Percentiles rank a stretch among this genome's conserved stretches.
phyloP scores from a whole-genome alignment of 2,113 vertebrate genomes.

The Talpa occidentalis region DNA sequence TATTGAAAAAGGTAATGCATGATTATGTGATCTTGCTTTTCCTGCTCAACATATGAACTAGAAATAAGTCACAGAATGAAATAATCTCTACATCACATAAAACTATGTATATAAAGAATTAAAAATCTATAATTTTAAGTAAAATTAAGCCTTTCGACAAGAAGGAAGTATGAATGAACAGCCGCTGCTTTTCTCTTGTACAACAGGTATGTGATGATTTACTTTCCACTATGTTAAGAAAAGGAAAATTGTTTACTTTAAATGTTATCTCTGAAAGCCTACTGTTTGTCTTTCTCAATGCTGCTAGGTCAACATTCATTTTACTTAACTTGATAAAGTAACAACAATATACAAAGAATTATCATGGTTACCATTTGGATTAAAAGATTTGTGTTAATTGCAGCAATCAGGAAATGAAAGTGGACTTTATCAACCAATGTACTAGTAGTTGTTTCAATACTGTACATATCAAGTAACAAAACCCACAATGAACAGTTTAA shows the following conservation, averaged over 20 bases:
- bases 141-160: neutral
- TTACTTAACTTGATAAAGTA: neutral
- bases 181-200: neutral
- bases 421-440: neutral
- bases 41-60: neutral
- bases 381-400: neutral
- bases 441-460: neutral
- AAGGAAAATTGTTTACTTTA: neutral
- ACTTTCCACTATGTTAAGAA: neutral
- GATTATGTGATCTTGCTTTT: neutral
- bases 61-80: neutral
- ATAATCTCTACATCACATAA: neutral
- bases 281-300: neutral
- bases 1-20: constrained; percentile 94
- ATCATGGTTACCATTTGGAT: neutral
- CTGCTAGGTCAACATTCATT: neutral
- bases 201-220: constrained; percentile 49
- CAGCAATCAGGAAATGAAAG: neutral
- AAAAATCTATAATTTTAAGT: neutral
- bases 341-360: neutral
- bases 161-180: neutral
- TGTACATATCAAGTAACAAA: neutral
- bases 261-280: neutral
- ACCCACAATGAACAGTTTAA: neutral
- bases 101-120: neutral